Base-by-base conservation (phyloP, 2,888 invertebrate species). In the Ochropleura leucogaster region DNA sequence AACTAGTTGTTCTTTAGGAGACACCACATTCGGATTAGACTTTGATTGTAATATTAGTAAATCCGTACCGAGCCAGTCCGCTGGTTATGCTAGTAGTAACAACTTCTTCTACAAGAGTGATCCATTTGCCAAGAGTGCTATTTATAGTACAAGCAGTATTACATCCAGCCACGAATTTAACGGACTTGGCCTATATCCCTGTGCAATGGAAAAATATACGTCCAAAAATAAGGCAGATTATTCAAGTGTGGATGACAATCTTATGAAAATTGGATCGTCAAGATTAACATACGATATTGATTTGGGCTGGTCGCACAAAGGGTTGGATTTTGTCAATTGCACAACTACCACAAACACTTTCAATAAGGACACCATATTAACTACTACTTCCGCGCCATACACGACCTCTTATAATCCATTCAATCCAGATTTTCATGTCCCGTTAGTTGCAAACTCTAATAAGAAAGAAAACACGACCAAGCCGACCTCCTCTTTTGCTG, bases 221-320 rank as follows among this genome's bases (percentile, higher is more conserved):
- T 88, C 93, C 8, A 96, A 96, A 90, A 95, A 90, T 83, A 96
- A 96, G 90, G 63, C 94, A 3, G 96, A 96, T 66, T 95, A 91
- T 80, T 83, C 92, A 60, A 95, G 93, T 86, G 93, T 96, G 40
- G 96, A 96, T 85, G 96, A 96, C 66, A 96, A 93, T 85, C 89
- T 96, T 46, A 96, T 96, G 95, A 96, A 96, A 90, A 95, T 96
- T 68, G 95, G 94, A 3, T 94, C 95, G 8, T 95, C 96, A 12
- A 91, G 96, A 86, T 89, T 96, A 84, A 96, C 96, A 4, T 96
- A 96, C 75, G 96, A 96, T 79, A 96, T 96, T 82, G 96, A 96
- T 82, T 91, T 96, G 62, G 96, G 96, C 18, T 96, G 96, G 96
- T 96, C 96, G 0, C 96, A 96, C 83, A 96, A 96, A 90, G 92